Conservation (phyloP, 2,797 vertebrate species). For the Echiichthys vipera region DNA sequence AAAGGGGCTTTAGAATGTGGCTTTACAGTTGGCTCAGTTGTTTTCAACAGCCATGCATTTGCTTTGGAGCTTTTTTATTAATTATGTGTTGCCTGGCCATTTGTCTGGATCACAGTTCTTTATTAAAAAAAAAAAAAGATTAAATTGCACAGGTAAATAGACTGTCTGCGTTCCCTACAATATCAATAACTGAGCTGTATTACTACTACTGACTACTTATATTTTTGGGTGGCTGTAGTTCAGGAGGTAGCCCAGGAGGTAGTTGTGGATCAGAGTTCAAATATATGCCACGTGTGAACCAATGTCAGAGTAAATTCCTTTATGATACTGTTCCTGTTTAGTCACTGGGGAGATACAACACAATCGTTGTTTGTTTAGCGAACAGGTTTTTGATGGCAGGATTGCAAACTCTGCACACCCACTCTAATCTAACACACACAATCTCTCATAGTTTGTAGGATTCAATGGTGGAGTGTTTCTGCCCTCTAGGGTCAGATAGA, state of each 20-base stretch:
- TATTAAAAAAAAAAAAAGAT: background rate
- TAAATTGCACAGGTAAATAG: background rate
- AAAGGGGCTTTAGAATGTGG: conserved; percentile 41
- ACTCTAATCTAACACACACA: background rate
- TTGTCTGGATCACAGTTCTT: background rate
- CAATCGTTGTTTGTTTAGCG: background rate
- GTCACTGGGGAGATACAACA: background rate
- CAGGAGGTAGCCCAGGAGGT: too few species aligned
- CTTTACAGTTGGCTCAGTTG: conserved; percentile 10
- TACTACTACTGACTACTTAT: too few species aligned
- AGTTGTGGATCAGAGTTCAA: background rate
- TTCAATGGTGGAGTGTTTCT: conserved; percentile 49
- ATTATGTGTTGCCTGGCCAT: conserved; percentile 1
- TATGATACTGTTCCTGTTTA: background rate
- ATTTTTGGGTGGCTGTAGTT: too few species aligned
- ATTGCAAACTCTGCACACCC: conserved; percentile 3
- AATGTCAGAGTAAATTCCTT: conserved; percentile 1
- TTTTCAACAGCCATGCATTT: background rate
- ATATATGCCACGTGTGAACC: background rate
- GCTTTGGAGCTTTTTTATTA: background rate
- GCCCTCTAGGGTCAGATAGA: conserved; percentile 60
- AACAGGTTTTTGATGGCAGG: conserved; percentile 16
- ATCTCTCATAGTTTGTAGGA: background rate
- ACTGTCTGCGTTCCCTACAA: background rate
- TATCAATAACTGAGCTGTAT: background rate